Evolutionary conservation across 2,888 invertebrate genomes (phyloP), one percentile per base, ranked within the genome.

Genomic region (Aricia artaxerxes): DNA sequence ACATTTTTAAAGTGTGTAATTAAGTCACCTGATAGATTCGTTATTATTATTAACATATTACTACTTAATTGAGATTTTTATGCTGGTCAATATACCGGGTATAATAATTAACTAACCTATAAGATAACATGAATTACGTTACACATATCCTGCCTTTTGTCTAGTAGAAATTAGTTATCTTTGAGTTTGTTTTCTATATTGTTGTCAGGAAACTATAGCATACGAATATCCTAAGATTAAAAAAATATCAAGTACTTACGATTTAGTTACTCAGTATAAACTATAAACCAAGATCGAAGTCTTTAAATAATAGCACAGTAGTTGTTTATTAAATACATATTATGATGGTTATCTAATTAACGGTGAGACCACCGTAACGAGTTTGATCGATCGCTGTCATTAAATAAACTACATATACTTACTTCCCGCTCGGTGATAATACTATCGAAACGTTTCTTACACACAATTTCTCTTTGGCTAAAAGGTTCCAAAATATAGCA

Each of bases 361-460:
- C 90, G 89, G 88, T 86, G 82, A 85, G 89, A 88, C 90, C 89
- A 88, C 90, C 89, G 85, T 85, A 88, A 88, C 88, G 90, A 83
- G 84, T 82, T 84, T 87, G 87, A 87, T 87, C 84, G 86, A 87
- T 87, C 80, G 87, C 80, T 82, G 86, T 88, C 87, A 89, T 89
- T 87, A 80, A 82, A 82, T 82, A 84, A 86, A 87, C 87, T 88
- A 85, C 69, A 86, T 83, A 82, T 88, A 85, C 69, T 86, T 83
- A 82, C 35, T 76, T 76, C 49, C 76, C n/a, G 35, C 44, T 2
- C 9, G 79, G 53, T 78, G 69, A 69, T 69, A 31, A 35, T 13
- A 69, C 13, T 69, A 69, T 69, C 9, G 13, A 69, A 69, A 4
- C 35, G 4, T 35, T 69, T 69, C 16, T 79, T 79, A 73, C 73